Evolutionary conservation across 1,140 invertebrate species (phyloP).

Genomic region (Sitobion miscanthi): DNA sequence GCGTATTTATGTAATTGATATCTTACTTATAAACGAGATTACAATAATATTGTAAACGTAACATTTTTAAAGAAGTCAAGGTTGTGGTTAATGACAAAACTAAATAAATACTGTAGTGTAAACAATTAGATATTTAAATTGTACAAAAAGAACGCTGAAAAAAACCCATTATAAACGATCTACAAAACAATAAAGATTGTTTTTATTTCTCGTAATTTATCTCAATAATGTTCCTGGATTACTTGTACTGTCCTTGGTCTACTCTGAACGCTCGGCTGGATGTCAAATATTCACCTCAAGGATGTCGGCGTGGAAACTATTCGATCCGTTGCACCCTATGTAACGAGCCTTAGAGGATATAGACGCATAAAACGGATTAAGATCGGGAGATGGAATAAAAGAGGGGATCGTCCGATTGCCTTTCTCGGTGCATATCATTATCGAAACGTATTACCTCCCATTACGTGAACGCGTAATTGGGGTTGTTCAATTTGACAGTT

Average conservation of each 20-base stretch:
- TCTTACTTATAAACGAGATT: background rate
- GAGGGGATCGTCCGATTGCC: background rate
- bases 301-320: conserved; percentile 20
- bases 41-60: background rate
- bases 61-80: conserved; percentile 41
- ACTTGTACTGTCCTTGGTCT: conserved; percentile 33
- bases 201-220: conserved; percentile 30
- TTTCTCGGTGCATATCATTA: background rate
- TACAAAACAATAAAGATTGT: conserved; percentile 21
- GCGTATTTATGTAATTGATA: conserved; percentile 10
- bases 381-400: background rate
- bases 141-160: background rate
- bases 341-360: background rate
- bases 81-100: background rate
- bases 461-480: background rate
- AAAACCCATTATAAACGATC: background rate
- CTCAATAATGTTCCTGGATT: conserved; percentile 39
- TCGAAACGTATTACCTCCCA: background rate
- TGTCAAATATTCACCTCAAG: conserved; percentile 41
- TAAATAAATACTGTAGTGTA: background rate
- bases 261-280: conserved; percentile 38
- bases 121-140: background rate
- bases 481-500: conserved; percentile 3
- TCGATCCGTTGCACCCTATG: background rate
- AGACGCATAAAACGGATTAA: background rate